Evolutionary conservation across 2,797 vertebrate genomes (phyloP), one percentile per base, ranked within the genome.

Genomic region (Allochrocebus solatus): DNA sequence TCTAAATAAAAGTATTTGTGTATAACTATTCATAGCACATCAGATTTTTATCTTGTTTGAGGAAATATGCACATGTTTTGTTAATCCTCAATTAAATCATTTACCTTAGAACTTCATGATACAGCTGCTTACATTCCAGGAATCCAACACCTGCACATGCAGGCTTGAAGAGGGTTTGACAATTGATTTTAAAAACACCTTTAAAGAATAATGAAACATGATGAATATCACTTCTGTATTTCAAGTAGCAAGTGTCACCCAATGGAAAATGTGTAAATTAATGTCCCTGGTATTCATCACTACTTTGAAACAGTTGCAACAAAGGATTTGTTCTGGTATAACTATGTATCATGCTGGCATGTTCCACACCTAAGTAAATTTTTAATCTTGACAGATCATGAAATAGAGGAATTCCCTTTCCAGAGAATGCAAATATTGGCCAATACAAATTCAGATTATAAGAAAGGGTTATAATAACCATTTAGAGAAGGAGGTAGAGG

Each of bases 171-270:
- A 93, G 88, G 43, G 70, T 91, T 88, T 88, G 41, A 67, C 12
- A 96, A 86, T 89, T 98, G 97, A 97, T 94, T 96, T 97, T 93
- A n/a, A 57, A 96, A 95, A 97, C 95, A 98, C 93, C 95, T 41
- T 94, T 98, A 94, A 85, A 79, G 21, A 81, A 85, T 55, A 96
- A 87, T 84, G 57, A 81, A 94, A 8, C 41, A 7, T 67, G 46
- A 39, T 94, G 90, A 97, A 91, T 93, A 85, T 93, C 96, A 92
- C 55, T 85, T 97, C 11, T 75, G 30, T 95, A 59, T 95, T 96
- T 97, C 55, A 93, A 93, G 21, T 86, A 67, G 19, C 7, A 93
- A 81, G 81, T 97, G 93, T 96, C 91, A 97, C 96, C 97, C 96
- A 95, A 85, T 67, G 59, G 97, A 98, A 93, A 95, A 98, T 64